These are phyloP conservation scores for Bucorvus abyssinicus DNA, from an alignment of 2,797 vertebrate genomes.

Conservation along the genomic window DNA sequence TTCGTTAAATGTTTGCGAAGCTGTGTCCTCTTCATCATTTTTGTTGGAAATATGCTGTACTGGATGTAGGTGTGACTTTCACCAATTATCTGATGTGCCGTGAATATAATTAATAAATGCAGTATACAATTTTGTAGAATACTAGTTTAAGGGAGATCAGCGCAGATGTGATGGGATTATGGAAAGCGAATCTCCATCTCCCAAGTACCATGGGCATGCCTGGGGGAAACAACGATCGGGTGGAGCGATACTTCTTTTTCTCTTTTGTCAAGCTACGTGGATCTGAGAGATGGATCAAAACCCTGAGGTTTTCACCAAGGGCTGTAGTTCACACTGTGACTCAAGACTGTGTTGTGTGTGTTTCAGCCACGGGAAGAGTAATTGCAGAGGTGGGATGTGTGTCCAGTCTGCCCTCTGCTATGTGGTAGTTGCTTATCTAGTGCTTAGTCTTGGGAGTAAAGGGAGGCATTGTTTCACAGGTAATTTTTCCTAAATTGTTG, in stretches of 20 bases:
- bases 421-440: fast-evolving
- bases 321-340: not conserved
- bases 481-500: not conserved
- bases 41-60: not conserved
- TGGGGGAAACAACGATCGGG: not conserved
- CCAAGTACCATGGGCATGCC: not conserved
- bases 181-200: not conserved
- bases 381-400: fast-evolving
- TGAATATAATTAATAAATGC: not conserved
- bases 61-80: not conserved
- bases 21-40: not conserved
- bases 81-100: not conserved
- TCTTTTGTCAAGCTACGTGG: not conserved
- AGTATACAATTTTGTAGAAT: not conserved
- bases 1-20: not conserved
- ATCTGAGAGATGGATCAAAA: not conserved
- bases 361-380: not conserved
- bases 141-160: not conserved
- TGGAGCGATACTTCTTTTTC: not conserved
- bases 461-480: not conserved
- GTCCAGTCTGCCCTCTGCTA: not conserved
- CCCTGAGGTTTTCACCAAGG: not conserved
- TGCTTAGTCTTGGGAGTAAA: not conserved
- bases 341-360: not conserved
- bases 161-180: not conserved